Conservation (phyloP, 2,113 vertebrate species). For the Saccopteryx bilineata region DNA sequence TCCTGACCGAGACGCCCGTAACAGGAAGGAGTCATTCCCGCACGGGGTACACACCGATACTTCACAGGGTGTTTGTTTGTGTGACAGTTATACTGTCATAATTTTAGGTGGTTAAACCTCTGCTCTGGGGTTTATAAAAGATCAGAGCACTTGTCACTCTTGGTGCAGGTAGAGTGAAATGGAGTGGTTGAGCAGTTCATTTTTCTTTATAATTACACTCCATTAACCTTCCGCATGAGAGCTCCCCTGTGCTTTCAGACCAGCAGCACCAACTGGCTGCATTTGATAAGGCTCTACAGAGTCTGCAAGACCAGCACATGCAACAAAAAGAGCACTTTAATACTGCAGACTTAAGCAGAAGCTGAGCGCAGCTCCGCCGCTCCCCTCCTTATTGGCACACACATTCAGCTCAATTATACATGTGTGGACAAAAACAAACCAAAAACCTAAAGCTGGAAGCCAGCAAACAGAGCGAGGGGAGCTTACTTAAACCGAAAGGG, state of each 20-base stretch:
- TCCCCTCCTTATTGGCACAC: constrained; percentile 60
- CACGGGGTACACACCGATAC: constrained; percentile 64
- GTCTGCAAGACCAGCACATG: constrained; percentile 83
- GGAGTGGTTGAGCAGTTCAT: constrained; percentile 89
- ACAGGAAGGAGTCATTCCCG: constrained; percentile 76
- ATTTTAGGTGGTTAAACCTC: constrained; percentile 87
- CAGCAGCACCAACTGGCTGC: constrained; percentile 90
- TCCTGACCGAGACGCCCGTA: constrained; percentile 16
- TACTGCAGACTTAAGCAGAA: constrained; percentile 82
- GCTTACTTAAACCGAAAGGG: constrained; percentile 67
- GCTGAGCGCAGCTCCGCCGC: constrained; percentile 40
- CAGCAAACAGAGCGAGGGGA: constrained; percentile 57
- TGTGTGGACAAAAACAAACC: constrained; percentile 72
- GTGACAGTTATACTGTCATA: constrained; percentile 85
- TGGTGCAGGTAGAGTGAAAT: constrained; percentile 87
- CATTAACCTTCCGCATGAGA: constrained; percentile 92
- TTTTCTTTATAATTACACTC: constrained; percentile 93
- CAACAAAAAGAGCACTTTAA: constrained; percentile 80
- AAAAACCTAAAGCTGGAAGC: constrained; percentile 59
- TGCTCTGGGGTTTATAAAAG: constrained; percentile 88
- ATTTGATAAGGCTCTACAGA: constrained; percentile 90
- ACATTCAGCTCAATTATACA: constrained; percentile 69
- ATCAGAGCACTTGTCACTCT: constrained; percentile 89
- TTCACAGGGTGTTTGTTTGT: constrained; percentile 82
- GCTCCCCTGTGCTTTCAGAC: constrained; percentile 88